These are phyloP conservation scores for Sminthurides aquaticus DNA, from an alignment of 2,888 invertebrate species.

Conservation along the genomic window DNA sequence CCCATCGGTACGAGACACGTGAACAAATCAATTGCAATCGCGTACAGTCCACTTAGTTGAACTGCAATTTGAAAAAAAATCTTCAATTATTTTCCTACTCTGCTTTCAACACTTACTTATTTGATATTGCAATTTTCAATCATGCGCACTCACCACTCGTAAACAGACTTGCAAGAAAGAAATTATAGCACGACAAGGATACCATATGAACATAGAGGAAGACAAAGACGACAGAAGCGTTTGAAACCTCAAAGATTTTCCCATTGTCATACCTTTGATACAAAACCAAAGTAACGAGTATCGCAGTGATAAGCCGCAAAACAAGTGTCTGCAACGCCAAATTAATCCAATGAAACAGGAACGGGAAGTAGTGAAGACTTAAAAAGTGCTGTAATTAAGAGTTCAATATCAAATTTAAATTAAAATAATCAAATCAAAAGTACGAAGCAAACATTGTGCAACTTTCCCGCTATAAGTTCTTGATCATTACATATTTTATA, in stretches of 20 bases:
- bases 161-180: conserved; percentile 10
- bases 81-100: too few species aligned
- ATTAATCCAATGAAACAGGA: conserved; percentile 32
- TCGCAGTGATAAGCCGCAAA: conserved; percentile 30
- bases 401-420: too few species aligned
- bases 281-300: conserved; percentile 20
- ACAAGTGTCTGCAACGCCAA: conserved; percentile 29
- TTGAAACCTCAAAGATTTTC: conserved; percentile 5
- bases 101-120: too few species aligned
- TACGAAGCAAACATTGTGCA: too few species aligned
- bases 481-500: too few species aligned
- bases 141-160: neutral
- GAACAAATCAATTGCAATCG: conserved; percentile 7
- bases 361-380: conserved; percentile 33
- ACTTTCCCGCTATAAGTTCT: too few species aligned
- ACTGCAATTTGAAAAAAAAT: too few species aligned
- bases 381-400: conserved; percentile 29
- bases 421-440: too few species aligned
- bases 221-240: conserved; percentile 15
- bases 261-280: conserved; percentile 25
- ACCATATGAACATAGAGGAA: conserved; percentile 21
- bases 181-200: conserved; percentile 12
- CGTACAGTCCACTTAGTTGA: conserved; percentile 12
- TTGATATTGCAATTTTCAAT: too few species aligned
- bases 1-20: conserved; percentile 15